These are phyloP conservation scores for Astur gentilis DNA, from an alignment of 2,113 vertebrate genomes.

Conservation along the genomic window DNA sequence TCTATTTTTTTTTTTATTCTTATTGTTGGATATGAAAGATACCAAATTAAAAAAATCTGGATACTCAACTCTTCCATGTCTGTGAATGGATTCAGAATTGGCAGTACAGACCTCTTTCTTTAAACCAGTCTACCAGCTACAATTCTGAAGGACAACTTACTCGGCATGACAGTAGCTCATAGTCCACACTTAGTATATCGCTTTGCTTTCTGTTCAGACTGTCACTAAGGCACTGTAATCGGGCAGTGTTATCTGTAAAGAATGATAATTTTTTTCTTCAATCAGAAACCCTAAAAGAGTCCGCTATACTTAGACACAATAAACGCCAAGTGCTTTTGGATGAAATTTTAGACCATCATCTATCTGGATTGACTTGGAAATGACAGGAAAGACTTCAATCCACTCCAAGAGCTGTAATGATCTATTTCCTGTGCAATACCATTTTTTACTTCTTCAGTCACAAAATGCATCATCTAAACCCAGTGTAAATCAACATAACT, in stretches of 20 bases:
- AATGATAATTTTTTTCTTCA: neutral
- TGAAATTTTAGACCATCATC: neutral
- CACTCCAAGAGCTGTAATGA: neutral
- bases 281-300: neutral
- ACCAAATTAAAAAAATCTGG: fast-evolving
- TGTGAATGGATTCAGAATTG: neutral
- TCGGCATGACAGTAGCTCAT: neutral
- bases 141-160: neutral
- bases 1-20: neutral
- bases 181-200: neutral
- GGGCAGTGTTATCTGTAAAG: neutral
- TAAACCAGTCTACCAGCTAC: neutral
- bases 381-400: neutral
- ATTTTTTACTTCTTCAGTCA: neutral
- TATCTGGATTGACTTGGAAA: neutral
- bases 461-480: neutral
- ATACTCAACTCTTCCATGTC: neutral
- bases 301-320: neutral
- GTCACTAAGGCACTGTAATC: neutral
- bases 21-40: neutral
- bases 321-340: neutral
- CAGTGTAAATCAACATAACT: neutral
- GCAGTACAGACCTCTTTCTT: neutral
- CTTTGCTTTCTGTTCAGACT: neutral
- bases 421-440: neutral